A percentile compares a stretch with the other conserved stretches of the same genome.
Evolutionary conservation across 2,113 vertebrate species (phyloP).

Genomic region (Acrocephalus kingi): DNA sequence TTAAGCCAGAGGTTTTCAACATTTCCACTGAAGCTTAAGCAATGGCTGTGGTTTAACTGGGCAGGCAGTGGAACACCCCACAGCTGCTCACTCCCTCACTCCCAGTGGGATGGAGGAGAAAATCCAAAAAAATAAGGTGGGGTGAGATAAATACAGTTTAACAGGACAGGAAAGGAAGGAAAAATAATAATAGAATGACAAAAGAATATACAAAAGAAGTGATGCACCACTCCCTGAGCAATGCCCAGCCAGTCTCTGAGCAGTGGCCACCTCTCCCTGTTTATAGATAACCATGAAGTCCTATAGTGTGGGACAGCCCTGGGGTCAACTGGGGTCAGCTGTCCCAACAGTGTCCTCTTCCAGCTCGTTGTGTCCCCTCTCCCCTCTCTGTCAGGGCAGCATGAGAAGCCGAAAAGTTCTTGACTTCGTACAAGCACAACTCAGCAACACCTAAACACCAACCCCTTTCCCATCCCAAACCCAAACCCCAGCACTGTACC

Average conservation of each 20-base stretch:
- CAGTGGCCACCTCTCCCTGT: not conserved
- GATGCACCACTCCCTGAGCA: fast-evolving
- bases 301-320: not conserved
- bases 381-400: not conserved
- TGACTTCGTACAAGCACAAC: not conserved
- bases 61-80: not conserved
- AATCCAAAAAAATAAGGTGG: not conserved
- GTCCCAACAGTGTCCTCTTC: not conserved
- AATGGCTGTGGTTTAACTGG: not conserved
- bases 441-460: not conserved
- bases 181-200: not conserved
- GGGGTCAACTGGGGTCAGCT: not conserved
- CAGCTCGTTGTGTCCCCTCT: not conserved
- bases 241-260: not conserved
- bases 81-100: not conserved
- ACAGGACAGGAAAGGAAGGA: not conserved
- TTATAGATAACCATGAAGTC: fast-evolving
- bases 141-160: not conserved
- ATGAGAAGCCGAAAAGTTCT: not conserved
- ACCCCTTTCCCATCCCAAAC: not conserved
- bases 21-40: not conserved
- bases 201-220: too few species aligned
- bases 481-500: not conserved
- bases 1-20: not conserved
- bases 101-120: not conserved